These are phyloP conservation scores for Nyleta sp. DNA, from an alignment of 2,888 invertebrate species.

Conservation along the genomic window DNA sequence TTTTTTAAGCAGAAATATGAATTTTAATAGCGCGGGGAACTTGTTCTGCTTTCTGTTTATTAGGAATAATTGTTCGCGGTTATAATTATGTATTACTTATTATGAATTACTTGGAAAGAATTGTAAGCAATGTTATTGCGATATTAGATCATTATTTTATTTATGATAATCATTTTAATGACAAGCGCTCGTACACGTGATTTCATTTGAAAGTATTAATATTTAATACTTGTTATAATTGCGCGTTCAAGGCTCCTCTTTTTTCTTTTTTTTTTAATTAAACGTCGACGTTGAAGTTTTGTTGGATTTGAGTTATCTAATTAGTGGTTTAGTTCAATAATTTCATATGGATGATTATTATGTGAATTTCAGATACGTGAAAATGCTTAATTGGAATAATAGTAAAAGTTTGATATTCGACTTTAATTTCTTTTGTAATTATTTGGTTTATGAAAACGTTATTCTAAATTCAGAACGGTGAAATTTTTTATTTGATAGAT, in stretches of 20 bases:
- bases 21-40: conserved; percentile 43
- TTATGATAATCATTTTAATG: conserved; percentile 42
- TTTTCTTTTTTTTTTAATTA: neutral
- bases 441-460: too few relatives aligned
- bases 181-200: conserved; percentile 10
- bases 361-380: too few relatives aligned
- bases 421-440: too few relatives aligned
- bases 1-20: conserved; percentile 49
- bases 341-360: too few relatives aligned
- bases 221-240: conserved; percentile 21
- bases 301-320: neutral
- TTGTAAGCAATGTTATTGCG: conserved; percentile 21
- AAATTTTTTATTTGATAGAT: too few relatives aligned
- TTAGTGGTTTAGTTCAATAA: too few relatives aligned
- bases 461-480: too few relatives aligned
- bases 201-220: conserved; percentile 45
- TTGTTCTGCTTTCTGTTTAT: conserved; percentile 58
- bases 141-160: conserved; percentile 41
- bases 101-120: conserved; percentile 37
- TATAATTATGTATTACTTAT: conserved; percentile 54
- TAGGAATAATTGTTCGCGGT: conserved; percentile 41
- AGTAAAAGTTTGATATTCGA: too few relatives aligned
- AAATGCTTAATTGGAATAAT: too few relatives aligned
- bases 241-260: neutral
- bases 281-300: neutral